Conservation (phyloP, 2,797 vertebrate genomes). For the Pipistrellus pygmaeus region DNA sequence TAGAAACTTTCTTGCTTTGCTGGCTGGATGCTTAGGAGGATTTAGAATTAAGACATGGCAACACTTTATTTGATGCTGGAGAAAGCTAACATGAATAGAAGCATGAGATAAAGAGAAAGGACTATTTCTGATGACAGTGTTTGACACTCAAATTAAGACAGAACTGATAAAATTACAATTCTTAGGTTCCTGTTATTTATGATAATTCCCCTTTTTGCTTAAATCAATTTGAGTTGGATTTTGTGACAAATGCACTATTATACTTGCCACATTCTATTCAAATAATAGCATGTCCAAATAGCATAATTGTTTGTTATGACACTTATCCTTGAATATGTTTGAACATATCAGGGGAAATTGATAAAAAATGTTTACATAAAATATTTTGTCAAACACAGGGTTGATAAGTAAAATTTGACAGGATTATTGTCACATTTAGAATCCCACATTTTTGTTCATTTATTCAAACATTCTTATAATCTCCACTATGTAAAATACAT, state of each 20-base stretch:
- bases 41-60: neutral
- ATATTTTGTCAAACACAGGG: neutral
- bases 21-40: neutral
- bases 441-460: neutral
- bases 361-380: slow-evolving; percentile 20
- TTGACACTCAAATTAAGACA: neutral
- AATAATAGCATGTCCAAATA: neutral
- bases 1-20: neutral
- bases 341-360: neutral
- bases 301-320: neutral
- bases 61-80: neutral
- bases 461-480: neutral
- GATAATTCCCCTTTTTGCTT: neutral
- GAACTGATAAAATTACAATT: neutral
- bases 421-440: neutral
- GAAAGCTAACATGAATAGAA: neutral
- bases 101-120: neutral
- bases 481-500: neutral
- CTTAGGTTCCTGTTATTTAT: neutral
- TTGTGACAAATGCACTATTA: slow-evolving; percentile 3
- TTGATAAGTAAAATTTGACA: neutral
- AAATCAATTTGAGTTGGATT: neutral
- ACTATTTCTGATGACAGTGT: neutral
- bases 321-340: slow-evolving; percentile 1
- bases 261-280: neutral